Base-by-base conservation (phyloP, 2,113 vertebrate species). In the Collichthys lucidus region DNA sequence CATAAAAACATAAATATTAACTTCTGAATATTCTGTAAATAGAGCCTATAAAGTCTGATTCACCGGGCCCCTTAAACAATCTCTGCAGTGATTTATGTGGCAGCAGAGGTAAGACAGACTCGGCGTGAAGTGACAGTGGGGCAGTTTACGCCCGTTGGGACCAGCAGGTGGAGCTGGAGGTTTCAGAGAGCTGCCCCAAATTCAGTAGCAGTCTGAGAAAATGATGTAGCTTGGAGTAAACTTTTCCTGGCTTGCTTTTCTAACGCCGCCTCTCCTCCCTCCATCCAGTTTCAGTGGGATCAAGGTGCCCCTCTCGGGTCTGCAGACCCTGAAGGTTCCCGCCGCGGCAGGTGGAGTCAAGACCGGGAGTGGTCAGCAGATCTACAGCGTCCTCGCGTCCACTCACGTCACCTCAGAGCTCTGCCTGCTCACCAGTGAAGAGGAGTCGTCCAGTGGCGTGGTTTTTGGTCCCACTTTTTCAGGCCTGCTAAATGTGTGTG, bases 401-500 rank as follows among this genome's bases (percentile, higher is more conserved):
- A 5, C 72, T 35, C 76, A 57, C 1, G n/a, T 73, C 2, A 44
- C 87, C 65, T 11, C 86, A 0, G 90, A 93, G 6, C 86, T 95
- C 53, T 80, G 29, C 56, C 79, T 95, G 62, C 94, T 95, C 81
- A 93, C 91, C 59, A 42, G 77, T 26, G 22, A 73, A 29, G 35
- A 29, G 20, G 31, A 22, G 26, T 24, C 68, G 0, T 79, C 81
- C 0, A 56, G 53, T 4, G 4, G 10, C 1, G n/a, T 79, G 12
- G 64, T 62, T 4, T 77, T 89, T 4, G 91, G 69, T 19, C 92
- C 94, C 0, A 10, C 66, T 4, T 95, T 96, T 70, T 83, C 89
- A 1, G 94, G 95, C 66, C 49, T 94, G n/a, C 70, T 96, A 11
- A 95, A 92, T 49, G 87, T 96, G 59, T 92, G 89, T 3, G 94